phyloP scores from a whole-genome alignment of 2,797 vertebrate genomes.

The Arnoldichthys spilopterus region DNA sequence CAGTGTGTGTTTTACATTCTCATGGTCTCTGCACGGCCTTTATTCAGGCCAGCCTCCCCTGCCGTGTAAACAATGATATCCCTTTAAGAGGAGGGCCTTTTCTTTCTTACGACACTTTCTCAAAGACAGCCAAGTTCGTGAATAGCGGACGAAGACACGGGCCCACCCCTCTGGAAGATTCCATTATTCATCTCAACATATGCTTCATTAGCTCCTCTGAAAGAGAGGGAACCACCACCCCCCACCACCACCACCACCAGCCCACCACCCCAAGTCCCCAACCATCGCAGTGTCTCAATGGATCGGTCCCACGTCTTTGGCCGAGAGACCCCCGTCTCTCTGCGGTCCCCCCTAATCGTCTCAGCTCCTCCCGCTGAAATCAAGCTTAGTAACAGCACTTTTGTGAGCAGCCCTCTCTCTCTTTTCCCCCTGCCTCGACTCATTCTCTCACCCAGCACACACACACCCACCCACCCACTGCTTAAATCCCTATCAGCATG shows the following conservation, averaged over 20 bases:
- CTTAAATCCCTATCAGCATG: conserved; percentile 87
- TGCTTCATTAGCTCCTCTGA: conserved; percentile 81
- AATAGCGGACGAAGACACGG: conserved; percentile 61
- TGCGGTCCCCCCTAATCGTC: conserved; percentile 75
- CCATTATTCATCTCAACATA: conserved; percentile 76
- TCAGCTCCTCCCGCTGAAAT: conserved; percentile 78
- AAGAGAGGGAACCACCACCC: conserved; percentile 70
- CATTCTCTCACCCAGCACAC: conserved; percentile 80
- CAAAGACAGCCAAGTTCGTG: conserved; percentile 58
- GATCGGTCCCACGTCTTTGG: conserved; percentile 68
- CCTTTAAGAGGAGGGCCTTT: conserved; percentile 75
- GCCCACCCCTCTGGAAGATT: conserved; percentile 71
- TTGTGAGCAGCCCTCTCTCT: conserved; percentile 68
- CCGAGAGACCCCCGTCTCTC: conserved; percentile 64
- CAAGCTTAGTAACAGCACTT: conserved; percentile 81
- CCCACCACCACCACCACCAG: conserved; percentile 52
- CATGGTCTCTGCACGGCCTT: conserved; percentile 25
- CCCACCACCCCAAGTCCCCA: conserved; percentile 57
- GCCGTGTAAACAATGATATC: conserved; percentile 69
- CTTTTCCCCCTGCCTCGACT: conserved; percentile 50
- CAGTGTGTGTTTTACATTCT: conserved; percentile 45
- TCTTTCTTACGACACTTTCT: conserved; percentile 57
- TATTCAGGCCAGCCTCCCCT: conserved; percentile 36
- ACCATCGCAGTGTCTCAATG: conserved; percentile 74
- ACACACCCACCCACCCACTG: conserved; percentile 79